A percentile compares a stretch with the other conserved stretches of the same genome.
Conservation (phyloP, 2,888 invertebrate species). For the Cataglyphis livida region DNA sequence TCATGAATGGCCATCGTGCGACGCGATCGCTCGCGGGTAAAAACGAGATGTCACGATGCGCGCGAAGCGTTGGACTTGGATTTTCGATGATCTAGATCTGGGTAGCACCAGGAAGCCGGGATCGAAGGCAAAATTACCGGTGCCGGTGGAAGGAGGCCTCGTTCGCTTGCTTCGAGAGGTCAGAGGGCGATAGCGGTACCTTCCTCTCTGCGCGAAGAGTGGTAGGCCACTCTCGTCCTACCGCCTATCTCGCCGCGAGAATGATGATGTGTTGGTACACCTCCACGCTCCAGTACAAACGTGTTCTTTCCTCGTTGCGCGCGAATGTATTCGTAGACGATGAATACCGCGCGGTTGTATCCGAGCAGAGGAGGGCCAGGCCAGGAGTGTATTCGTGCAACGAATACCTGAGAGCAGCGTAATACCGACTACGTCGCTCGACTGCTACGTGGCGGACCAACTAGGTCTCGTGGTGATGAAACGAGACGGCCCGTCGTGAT, state of each 20-base stretch:
- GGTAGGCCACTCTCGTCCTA: conserved; percentile 73
- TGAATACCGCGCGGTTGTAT: conserved; percentile 56
- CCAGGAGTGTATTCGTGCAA: conserved; percentile 70
- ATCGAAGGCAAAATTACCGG: conserved; percentile 82
- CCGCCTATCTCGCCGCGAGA: conserved; percentile 63
- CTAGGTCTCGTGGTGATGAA: conserved; percentile 41
- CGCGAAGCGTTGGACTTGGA: conserved; percentile 44
- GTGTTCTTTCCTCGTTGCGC: conserved; percentile 48
- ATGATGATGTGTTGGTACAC: conserved; percentile 55
- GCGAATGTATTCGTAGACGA: conserved; percentile 45
- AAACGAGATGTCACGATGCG: conserved; percentile 45
- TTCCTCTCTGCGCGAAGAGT: conserved; percentile 74
- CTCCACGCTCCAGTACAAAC: conserved; percentile 69
- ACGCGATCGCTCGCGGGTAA: neutral
- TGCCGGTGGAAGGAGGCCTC: conserved; percentile 80
- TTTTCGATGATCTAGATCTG: conserved; percentile 82
- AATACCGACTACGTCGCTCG: conserved; percentile 50
- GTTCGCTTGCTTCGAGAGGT: conserved; percentile 82
- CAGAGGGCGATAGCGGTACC: conserved; percentile 85
- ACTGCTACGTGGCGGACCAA: conserved; percentile 59
- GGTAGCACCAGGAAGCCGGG: conserved; percentile 81
- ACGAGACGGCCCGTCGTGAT: conserved; percentile 60
- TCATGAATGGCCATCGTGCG: neutral
- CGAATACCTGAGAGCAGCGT: conserved; percentile 70
- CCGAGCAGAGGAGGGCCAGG: conserved; percentile 21